A percentile compares a stretch with the other conserved stretches of the same genome.
phyloP scores from a whole-genome alignment of 2,113 vertebrate genomes.

The Xenus cinereus region DNA sequence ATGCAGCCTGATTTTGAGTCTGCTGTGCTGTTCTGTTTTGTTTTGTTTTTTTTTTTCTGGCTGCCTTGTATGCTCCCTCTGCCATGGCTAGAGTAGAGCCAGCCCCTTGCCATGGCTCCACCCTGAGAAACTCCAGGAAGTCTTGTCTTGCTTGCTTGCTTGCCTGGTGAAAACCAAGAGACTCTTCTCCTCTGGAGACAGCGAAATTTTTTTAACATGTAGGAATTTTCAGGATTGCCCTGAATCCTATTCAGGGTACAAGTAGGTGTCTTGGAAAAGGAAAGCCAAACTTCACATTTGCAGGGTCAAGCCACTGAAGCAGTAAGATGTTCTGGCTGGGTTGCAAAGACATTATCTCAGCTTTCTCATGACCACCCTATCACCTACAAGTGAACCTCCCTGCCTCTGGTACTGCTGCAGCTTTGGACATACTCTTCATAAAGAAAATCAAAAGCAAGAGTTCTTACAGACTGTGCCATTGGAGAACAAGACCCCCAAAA shows the following conservation, averaged over 20 bases:
- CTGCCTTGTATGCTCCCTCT: not conserved
- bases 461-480: not conserved
- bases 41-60: rapidly evolving
- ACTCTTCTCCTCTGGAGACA: not conserved
- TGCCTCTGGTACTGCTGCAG: not conserved
- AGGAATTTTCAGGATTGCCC: not conserved
- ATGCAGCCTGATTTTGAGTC: not conserved
- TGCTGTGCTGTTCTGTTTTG: not conserved
- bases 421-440: not conserved
- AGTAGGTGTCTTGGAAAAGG: not conserved
- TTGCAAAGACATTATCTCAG: not conserved
- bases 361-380: not conserved
- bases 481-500: not conserved
- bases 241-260: not conserved
- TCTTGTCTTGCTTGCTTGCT: not conserved
- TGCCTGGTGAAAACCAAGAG: not conserved
- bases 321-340: not conserved
- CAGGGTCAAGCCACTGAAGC: not conserved
- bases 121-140: not conserved
- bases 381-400: not conserved
- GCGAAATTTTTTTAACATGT: not conserved
- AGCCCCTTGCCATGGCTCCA: rapidly evolving
- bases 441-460: not conserved
- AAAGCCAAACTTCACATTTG: not conserved
- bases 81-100: not conserved